Evolutionary conservation across 2,797 vertebrate species (phyloP).

Genomic region (Neoniphon sammara): DNA sequence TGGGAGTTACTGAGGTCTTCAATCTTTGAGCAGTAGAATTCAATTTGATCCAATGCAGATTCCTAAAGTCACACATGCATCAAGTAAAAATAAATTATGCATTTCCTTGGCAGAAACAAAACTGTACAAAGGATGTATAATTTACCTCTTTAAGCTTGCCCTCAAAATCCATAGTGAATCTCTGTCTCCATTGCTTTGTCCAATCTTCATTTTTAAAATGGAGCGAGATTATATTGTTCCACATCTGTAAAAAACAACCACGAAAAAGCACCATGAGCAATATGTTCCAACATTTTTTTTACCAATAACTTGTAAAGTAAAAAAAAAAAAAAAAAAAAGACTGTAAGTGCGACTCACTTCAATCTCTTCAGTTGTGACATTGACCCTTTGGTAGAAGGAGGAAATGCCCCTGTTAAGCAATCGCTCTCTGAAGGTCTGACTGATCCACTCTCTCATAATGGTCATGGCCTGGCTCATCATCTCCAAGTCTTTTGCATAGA

Average conservation of each 20-base stretch:
- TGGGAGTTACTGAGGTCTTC: constrained; percentile 21
- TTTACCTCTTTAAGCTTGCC: constrained; percentile 87
- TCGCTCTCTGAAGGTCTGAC: constrained; percentile 34
- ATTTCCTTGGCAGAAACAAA: not conserved
- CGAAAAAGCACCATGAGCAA: not conserved
- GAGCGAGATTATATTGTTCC: constrained; percentile 84
- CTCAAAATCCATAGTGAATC: constrained; percentile 83
- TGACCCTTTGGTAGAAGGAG: not conserved
- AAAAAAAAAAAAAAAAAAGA: no score
- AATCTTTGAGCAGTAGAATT: constrained; percentile 82
- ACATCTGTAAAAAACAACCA: constrained; percentile 80
- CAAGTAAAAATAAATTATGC: constrained; percentile 4
- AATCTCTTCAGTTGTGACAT: constrained; percentile 53
- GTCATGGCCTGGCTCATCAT: constrained; percentile 39
- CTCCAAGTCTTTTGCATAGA: constrained; percentile 23
- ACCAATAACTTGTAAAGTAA: not conserved
- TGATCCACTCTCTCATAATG: constrained; percentile 79
- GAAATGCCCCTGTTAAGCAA: constrained; percentile 2
- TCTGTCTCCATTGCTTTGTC: constrained; percentile 81
- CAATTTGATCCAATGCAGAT: constrained; percentile 76
- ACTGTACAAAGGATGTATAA: not conserved
- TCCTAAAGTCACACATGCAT: constrained; percentile 78
- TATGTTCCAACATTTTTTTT: not conserved
- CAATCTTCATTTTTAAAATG: constrained; percentile 76
- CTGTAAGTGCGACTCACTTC: constrained; percentile 75